Evolutionary conservation across 2,888 invertebrate species (phyloP).

Genomic region (Laothoe populi): DNA sequence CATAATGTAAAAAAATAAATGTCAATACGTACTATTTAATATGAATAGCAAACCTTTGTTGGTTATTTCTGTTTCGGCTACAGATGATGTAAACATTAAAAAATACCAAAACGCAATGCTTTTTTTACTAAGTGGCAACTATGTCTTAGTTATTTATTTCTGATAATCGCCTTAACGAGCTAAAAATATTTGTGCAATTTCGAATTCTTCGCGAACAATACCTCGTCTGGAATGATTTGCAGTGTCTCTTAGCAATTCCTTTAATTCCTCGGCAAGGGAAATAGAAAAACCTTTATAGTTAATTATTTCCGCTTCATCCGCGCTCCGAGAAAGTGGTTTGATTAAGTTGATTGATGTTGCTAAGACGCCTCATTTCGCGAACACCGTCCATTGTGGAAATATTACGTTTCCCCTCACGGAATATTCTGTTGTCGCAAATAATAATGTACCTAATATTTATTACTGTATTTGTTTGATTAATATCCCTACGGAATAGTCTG

Average conservation of each 20-base stretch:
- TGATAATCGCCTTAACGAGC: neutral
- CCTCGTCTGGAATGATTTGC: neutral
- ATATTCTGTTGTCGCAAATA: constrained; percentile 37
- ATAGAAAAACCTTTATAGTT: constrained; percentile 30
- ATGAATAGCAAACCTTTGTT: too few species aligned
- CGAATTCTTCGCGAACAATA: neutral
- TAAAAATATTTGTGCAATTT: neutral
- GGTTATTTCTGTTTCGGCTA: too few species aligned
- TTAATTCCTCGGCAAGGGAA: neutral
- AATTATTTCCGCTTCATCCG: constrained; percentile 46
- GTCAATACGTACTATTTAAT: too few species aligned
- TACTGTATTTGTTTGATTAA: constrained; percentile 37
- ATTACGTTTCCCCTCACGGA: constrained; percentile 13
- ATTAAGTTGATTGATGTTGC: constrained; percentile 57
- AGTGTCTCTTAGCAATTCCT: constrained; percentile 9
- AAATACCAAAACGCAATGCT: too few species aligned
- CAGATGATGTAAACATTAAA: too few species aligned
- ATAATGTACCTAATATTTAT: constrained; percentile 44
- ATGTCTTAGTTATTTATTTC: too few species aligned
- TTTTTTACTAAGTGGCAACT: too few species aligned
- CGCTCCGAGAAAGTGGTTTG: constrained; percentile 43
- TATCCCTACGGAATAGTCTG: neutral
- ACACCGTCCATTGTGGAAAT: constrained; percentile 49
- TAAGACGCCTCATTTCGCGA: constrained; percentile 49
- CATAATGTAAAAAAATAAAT: too few species aligned